A percentile compares a stretch with the other conserved stretches of the same genome.
phyloP scores from a whole-genome alignment of 2,797 vertebrate genomes.

The Chelmon rostratus region DNA sequence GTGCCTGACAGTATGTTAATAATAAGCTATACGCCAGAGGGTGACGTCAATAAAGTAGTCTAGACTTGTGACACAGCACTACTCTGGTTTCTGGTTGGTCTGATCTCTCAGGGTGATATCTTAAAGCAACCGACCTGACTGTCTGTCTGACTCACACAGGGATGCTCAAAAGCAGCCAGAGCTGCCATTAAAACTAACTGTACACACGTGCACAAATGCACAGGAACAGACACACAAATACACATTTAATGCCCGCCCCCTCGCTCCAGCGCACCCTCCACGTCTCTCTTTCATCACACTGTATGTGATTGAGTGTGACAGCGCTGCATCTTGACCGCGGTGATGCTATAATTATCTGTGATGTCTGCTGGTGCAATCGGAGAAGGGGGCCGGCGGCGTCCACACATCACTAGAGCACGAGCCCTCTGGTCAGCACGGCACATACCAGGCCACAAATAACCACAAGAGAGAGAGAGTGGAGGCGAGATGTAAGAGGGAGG shows the following conservation, averaged over 20 bases:
- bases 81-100: slow-evolving; percentile 53
- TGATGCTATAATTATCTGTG: slow-evolving; percentile 84
- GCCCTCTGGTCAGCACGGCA: slow-evolving; percentile 69
- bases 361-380: slow-evolving; percentile 82
- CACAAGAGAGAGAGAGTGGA: slow-evolving; percentile 41
- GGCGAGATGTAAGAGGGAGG: slow-evolving; percentile 40
- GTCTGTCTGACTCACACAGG: slow-evolving; percentile 38
- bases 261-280: neutral
- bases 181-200: slow-evolving; percentile 29
- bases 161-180: slow-evolving; percentile 57
- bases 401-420: slow-evolving; percentile 73
- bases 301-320: slow-evolving; percentile 78
- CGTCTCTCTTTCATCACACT: slow-evolving; percentile 62
- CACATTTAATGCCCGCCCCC: neutral
- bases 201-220: slow-evolving; percentile 24
- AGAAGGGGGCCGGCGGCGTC: slow-evolving; percentile 72
- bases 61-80: slow-evolving; percentile 55
- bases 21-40: slow-evolving; percentile 20
- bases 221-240: slow-evolving; percentile 24
- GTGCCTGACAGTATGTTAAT: slow-evolving; percentile 43
- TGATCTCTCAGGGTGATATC: slow-evolving; percentile 40
- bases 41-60: slow-evolving; percentile 52
- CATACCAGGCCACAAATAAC: slow-evolving; percentile 85
- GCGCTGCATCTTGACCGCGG: slow-evolving; percentile 68
- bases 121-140: slow-evolving; percentile 59